Evolutionary conservation across 2,113 vertebrate genomes (phyloP), one percentile per base, ranked within the genome.

Genomic region (Nettapus auritus): DNA sequence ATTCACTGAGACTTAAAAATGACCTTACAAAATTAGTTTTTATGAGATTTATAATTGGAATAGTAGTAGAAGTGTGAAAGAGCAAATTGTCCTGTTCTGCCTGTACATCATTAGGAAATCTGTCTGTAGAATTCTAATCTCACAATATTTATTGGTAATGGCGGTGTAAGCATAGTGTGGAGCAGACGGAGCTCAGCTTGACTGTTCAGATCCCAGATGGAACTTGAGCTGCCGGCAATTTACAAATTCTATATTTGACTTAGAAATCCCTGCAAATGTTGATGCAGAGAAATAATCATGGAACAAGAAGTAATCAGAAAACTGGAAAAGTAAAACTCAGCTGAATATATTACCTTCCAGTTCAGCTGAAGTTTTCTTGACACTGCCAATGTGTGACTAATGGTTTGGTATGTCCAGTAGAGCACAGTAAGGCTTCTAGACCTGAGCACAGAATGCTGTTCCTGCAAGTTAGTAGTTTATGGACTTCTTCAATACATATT

Each of bases 161-260:
- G 38, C 90, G 73, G 22, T 89, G 25, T 63, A 86, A 95, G 89
- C 44, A 88, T 86, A 75, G 66, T 71, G 73, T 76, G 66, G 44
- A 82, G 83, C 94, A 97, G 94, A 94, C 95, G 96, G 91, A 92
- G 86, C 95, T 92, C 95, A 89, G 95, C 90, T 96, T 96, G 95
- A 83, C 64, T 94, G 69, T 92, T 92, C 86, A 90, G 90, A 87
- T 89, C 62, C 89, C 95, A 97, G 91, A 97, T 94, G 94, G 94
- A 93, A 87, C 48, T 82, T 75, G 60, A 79, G 64, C 78, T 93
- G 77, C 57, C 82, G 84, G 74, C 82, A 82, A 12, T 73, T 84
- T 63, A 90, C 82, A 90, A 94, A 93, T 75, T 92, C 93, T 92
- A 48, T 95, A 97, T 94, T 96, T 95, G 93, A 97, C 88, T 96